These are phyloP conservation scores for Eurosta solidaginis DNA, from an alignment of 1,140 invertebrate genomes.

Conservation along the genomic window DNA sequence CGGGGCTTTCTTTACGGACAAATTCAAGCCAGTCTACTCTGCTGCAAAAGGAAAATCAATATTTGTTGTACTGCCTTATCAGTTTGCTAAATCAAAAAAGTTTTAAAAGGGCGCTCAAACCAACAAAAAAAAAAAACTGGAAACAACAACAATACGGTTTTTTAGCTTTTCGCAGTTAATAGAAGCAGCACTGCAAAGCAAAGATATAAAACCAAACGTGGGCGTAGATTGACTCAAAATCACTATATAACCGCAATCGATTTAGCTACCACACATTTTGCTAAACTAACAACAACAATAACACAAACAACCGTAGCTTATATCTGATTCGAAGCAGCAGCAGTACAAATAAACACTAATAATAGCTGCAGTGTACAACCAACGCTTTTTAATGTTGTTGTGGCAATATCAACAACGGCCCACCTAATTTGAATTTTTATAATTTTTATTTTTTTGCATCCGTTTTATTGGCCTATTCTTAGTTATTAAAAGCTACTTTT, in stretches of 20 bases:
- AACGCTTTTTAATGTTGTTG: background rate
- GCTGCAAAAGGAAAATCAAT: too few relatives aligned
- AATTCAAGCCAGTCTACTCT: too few relatives aligned
- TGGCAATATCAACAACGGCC: constrained; percentile 19
- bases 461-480: background rate
- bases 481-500: background rate
- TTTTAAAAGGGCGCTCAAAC: too few relatives aligned
- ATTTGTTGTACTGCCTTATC: too few relatives aligned
- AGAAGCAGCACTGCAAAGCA: too few relatives aligned
- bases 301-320: background rate
- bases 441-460: background rate
- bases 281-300: background rate
- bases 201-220: constrained; percentile 36
- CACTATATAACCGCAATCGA: background rate
- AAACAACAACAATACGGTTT: too few relatives aligned
- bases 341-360: background rate
- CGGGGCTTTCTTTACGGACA: too few relatives aligned
- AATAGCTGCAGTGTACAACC: background rate
- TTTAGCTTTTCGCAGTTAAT: too few relatives aligned
- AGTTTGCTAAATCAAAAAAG: too few relatives aligned
- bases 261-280: constrained; percentile 1
- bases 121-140: too few relatives aligned
- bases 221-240: background rate
- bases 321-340: too few relatives aligned
- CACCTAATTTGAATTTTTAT: too few relatives aligned